Base-by-base conservation (phyloP, 2,888 invertebrate species). In the Liodrosophila aerea region DNA sequence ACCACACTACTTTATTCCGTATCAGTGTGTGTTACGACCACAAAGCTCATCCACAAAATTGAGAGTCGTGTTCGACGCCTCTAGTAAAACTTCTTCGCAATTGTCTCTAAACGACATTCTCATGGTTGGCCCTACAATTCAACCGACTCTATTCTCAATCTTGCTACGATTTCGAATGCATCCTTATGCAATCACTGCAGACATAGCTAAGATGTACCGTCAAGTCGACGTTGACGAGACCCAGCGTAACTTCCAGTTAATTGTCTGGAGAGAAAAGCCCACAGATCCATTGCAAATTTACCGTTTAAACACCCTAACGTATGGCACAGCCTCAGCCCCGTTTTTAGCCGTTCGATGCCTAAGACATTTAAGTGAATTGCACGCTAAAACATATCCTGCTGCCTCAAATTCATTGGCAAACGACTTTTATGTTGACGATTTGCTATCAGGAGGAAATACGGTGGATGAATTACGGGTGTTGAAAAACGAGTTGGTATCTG, bases 151-250 rank as follows among this genome's bases (percentile, higher is more conserved):
- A 11, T 47, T 34, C 18, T 11, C 30, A 7, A 49, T 16, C 18
- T 12, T 53, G 5, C 41, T 56, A 0, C 31, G 13, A 8, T 61
- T 54, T 31, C 18, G 37, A 7, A 27, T 15, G 13, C 33, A 15
- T 16, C 12, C 36, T 22, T 53, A 16, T 5, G 22, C 22, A 4
- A 2, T 22, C 5, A 22, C 22, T 16, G 54, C 40, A 15, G 7
- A 52, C 36, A 41, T 59, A 18, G 30, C 22, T 7, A 59, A 51
- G 30, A 51, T 58, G 50, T 50, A 45, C 33, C 37, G 50, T 31
- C 58, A 51, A 40, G n/a, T 52, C 4, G 7, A 33, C 2, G 11
- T 58, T 34, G 31, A 51, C 27, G 29, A 31, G 27, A 12, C 12
- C 9, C 39, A 51, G 22, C 40, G 29, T 9, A 44, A 34, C 2